These are phyloP conservation scores for Ericerus pela DNA, from an alignment of 1,140 invertebrate species.

Conservation along the genomic window DNA sequence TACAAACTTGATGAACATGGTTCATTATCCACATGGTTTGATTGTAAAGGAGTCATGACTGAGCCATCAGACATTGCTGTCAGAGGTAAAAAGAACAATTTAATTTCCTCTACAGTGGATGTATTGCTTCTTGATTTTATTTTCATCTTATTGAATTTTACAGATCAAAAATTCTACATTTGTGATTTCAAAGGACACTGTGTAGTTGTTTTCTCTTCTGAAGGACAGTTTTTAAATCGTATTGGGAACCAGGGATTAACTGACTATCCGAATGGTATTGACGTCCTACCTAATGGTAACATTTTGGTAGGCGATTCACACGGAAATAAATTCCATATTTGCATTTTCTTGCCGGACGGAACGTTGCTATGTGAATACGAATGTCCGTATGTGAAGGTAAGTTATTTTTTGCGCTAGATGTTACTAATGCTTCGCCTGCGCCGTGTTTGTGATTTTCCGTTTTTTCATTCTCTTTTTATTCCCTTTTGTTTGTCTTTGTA, in stretches of 20 bases:
- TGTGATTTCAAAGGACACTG: constrained; percentile 97
- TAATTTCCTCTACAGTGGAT: too few relatives aligned
- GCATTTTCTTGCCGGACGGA: constrained; percentile 78
- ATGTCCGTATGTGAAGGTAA: constrained; percentile 87
- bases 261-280: constrained; percentile 94
- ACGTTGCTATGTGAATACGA: constrained; percentile 82
- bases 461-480: too few relatives aligned
- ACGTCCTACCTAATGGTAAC: constrained; percentile 90
- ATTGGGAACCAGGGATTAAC: constrained; percentile 91
- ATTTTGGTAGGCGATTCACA: constrained; percentile 93
- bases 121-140: background rate
- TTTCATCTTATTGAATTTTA: constrained; percentile 24
- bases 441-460: too few relatives aligned
- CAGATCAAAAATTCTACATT: constrained; percentile 88
- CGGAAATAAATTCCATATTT: constrained; percentile 92
- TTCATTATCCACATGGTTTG: constrained; percentile 84
- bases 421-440: too few relatives aligned
- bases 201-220: constrained; percentile 86
- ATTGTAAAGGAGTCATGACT: constrained; percentile 91
- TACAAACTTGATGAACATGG: constrained; percentile 67
- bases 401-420: too few relatives aligned
- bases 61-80: constrained; percentile 95
- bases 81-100: constrained; percentile 46
- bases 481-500: too few relatives aligned
- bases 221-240: constrained; percentile 74